Evolutionary conservation across 2,113 vertebrate genomes (phyloP).

Genomic region (Okapia johnstoni): DNA sequence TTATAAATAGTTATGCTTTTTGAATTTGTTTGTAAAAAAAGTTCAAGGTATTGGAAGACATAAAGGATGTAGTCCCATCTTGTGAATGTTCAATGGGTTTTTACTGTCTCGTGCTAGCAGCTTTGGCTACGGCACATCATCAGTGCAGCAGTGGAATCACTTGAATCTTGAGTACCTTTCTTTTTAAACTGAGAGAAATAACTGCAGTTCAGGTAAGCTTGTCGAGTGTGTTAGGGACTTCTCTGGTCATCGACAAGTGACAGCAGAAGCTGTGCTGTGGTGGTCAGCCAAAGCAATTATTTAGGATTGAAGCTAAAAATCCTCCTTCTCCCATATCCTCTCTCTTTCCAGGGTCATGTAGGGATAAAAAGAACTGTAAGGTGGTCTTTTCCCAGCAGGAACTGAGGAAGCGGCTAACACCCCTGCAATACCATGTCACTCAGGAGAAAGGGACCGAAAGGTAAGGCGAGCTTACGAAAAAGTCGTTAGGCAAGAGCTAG

Average conservation of each 20-base stretch:
- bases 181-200: constrained; percentile 75
- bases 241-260: constrained; percentile 80
- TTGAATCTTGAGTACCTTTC: constrained; percentile 64
- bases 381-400: constrained; percentile 92
- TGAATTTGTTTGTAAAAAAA: neutral
- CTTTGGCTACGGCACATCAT: constrained; percentile 80
- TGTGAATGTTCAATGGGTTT: neutral
- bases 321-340: constrained; percentile 76
- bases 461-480: constrained; percentile 78
- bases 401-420: constrained; percentile 92
- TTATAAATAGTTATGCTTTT: constrained; percentile 50
- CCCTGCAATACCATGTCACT: constrained; percentile 95
- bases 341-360: constrained; percentile 89
- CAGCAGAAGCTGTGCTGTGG: constrained; percentile 78
- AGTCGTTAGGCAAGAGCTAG: neutral
- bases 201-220: constrained; percentile 75
- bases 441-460: constrained; percentile 98
- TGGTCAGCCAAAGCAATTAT: constrained; percentile 78
- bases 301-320: constrained; percentile 80
- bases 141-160: constrained; percentile 69
- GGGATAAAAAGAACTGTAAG: constrained; percentile 92
- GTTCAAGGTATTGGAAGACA: neutral
- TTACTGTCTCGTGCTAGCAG: constrained; percentile 44
- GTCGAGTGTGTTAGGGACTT: constrained; percentile 70
- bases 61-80: neutral